A percentile compares a stretch with the other conserved stretches of the same genome.
Evolutionary conservation across 1,140 invertebrate genomes (phyloP).

Genomic region (Parapsyche elsis): DNA sequence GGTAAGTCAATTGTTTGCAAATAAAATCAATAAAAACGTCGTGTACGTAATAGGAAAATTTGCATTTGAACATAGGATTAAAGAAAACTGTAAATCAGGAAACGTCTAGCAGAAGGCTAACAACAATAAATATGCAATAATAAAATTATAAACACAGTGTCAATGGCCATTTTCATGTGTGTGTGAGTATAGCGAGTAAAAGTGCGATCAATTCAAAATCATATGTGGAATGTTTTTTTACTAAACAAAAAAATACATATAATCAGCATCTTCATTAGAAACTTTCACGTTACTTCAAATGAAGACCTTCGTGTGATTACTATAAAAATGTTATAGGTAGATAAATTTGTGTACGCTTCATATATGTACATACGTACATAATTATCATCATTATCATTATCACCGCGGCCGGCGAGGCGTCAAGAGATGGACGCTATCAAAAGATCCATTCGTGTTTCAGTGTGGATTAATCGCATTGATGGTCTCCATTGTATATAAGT

Average conservation of each 20-base stretch:
- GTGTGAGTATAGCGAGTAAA: neutral
- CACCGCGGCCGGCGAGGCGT: no score
- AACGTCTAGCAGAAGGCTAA: neutral
- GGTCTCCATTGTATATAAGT: no score
- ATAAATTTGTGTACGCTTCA: no score
- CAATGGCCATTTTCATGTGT: slow-evolving; percentile 5
- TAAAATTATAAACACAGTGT: slow-evolving; percentile 4
- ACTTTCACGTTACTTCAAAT: slow-evolving; percentile 13
- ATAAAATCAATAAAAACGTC: no score
- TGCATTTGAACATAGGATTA: neutral
- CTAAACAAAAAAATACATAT: neutral
- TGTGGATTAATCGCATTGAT: no score
- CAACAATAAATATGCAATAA: neutral
- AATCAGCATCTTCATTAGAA: neutral
- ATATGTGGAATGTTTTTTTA: neutral
- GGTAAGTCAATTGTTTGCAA: no score
- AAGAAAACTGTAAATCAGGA: slow-evolving; percentile 13
- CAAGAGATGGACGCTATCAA: no score
- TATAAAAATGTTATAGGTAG: no score
- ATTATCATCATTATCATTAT: no score
- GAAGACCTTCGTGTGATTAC: neutral
- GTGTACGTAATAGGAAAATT: neutral
- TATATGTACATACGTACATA: no score
- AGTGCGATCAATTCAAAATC: neutral
- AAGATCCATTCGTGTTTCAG: no score